Evolutionary conservation across 2,113 vertebrate species (phyloP), one percentile per base, ranked within the genome.

Genomic region (Tichodroma muraria): DNA sequence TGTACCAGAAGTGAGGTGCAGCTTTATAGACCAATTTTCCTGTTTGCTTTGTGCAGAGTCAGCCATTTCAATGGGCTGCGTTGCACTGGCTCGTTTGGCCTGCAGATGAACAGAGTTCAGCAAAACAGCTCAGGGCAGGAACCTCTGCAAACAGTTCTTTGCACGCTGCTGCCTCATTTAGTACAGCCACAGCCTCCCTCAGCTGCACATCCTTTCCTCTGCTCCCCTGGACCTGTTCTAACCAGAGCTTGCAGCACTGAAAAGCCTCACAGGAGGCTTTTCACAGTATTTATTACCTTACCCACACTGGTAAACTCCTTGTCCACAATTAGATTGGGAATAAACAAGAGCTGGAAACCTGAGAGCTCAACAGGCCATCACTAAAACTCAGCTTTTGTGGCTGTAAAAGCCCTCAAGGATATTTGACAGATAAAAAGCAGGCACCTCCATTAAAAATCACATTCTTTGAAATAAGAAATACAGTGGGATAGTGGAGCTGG

Each of bases 31-130:
- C 85, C 12, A 24, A 35, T 80, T 91, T 93, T 89, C 88, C 72
- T 69, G 82, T 54, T 60, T 65, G 95, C 70, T 93, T 89, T 90
- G 76, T 85, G 82, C 90, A 31, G 28, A 73, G 11, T 96, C 92
- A 96, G 96, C 88, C 15, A 0, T 88, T 88, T 76, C 33, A 54
- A 73, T 3, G 52, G 69, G 73, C 89, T 61, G 78, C 6, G 19
- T 6, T 69, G 84, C 85, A 7, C 81, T 16, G 47, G 31, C 93
- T 84, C 54, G 0, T 4, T 64, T 52, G 9, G 59, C 68, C 80
- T 13, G 53, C 57, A 47, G 21, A 90, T 54, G 63, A 76, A 72
- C 5, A 61, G 85, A 42, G 30, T 54, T 91, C 95, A 94, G 90
- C 92, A 89, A 31, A 95, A 85, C 88, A 80, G 85, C 70, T 66